phyloP scores from a whole-genome alignment of 2,888 invertebrate genomes.

The Amblyjoppa proteus region DNA sequence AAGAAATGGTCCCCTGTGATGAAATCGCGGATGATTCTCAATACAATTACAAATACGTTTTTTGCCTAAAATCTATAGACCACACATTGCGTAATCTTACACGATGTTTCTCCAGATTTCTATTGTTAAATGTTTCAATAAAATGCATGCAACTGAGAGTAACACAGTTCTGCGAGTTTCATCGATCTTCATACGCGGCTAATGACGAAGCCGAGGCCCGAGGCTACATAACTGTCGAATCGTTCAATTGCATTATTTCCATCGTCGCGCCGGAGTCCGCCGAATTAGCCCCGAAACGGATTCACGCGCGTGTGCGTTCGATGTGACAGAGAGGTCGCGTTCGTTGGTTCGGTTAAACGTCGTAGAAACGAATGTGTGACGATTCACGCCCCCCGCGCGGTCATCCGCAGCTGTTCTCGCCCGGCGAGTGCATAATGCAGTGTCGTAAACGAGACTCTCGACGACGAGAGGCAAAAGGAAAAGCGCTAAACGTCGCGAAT shows the following conservation, averaged over 20 bases:
- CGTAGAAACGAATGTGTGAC: slow-evolving; percentile 44
- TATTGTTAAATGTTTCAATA: not conserved
- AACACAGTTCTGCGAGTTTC: not conserved
- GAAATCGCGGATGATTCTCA: too few relatives aligned
- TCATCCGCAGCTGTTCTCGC: slow-evolving; percentile 65
- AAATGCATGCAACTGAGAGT: not conserved
- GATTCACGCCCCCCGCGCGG: slow-evolving; percentile 61
- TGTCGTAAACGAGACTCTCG: slow-evolving; percentile 17
- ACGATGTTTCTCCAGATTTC: too few relatives aligned
- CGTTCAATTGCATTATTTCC: slow-evolving; percentile 78
- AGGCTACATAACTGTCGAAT: slow-evolving; percentile 64
- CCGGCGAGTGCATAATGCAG: slow-evolving; percentile 19
- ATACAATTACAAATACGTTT: too few relatives aligned
- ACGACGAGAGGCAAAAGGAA: slow-evolving; percentile 15
- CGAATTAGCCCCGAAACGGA: slow-evolving; percentile 41
- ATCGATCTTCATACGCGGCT: not conserved
- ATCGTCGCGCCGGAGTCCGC: slow-evolving; percentile 51
- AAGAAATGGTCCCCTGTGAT: too few relatives aligned
- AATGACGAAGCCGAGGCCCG: slow-evolving; percentile 64
- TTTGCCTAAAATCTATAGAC: too few relatives aligned
- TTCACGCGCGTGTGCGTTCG: slow-evolving; percentile 44
- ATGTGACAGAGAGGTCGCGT: not conserved
- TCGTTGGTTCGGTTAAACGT: slow-evolving; percentile 27
- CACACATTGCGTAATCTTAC: too few relatives aligned
- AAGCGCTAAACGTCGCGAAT: slow-evolving; percentile 26